A percentile compares a stretch with the other conserved stretches of the same genome.
Evolutionary conservation across 1,140 invertebrate genomes (phyloP).

Genomic region (Drosophila parvula): DNA sequence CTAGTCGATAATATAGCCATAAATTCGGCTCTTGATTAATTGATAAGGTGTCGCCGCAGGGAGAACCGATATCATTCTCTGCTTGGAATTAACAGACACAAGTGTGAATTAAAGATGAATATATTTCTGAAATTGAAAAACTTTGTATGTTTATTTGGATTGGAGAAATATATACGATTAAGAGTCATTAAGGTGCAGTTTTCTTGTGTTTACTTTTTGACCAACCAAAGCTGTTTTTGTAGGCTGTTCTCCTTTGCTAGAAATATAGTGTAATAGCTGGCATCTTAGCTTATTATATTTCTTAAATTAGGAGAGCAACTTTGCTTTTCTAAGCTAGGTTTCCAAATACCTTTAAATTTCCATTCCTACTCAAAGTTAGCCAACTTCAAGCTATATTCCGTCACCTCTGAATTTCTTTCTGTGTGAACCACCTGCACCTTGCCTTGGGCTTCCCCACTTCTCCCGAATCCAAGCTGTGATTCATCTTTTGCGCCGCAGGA

Average conservation of each 20-base stretch:
- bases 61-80: not conserved
- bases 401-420: not conserved
- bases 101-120: not conserved
- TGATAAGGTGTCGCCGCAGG: constrained; percentile 21
- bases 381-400: not conserved
- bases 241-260: not conserved
- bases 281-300: not conserved
- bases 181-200: not conserved
- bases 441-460: not conserved
- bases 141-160: not conserved
- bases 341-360: not conserved
- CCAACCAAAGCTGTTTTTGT: not conserved
- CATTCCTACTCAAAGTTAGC: not conserved
- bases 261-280: not conserved
- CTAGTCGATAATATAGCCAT: constrained; percentile 24
- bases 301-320: not conserved
- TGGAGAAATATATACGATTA: not conserved
- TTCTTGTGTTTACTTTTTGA: not conserved
- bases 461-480: constrained; percentile 29
- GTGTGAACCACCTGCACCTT: not conserved
- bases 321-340: not conserved
- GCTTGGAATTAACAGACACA: not conserved
- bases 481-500: constrained; percentile 66
- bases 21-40: constrained; percentile 53
- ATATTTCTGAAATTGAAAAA: not conserved